phyloP scores from a whole-genome alignment of 2,888 invertebrate genomes.

The Pycnomerus fuliginosus region DNA sequence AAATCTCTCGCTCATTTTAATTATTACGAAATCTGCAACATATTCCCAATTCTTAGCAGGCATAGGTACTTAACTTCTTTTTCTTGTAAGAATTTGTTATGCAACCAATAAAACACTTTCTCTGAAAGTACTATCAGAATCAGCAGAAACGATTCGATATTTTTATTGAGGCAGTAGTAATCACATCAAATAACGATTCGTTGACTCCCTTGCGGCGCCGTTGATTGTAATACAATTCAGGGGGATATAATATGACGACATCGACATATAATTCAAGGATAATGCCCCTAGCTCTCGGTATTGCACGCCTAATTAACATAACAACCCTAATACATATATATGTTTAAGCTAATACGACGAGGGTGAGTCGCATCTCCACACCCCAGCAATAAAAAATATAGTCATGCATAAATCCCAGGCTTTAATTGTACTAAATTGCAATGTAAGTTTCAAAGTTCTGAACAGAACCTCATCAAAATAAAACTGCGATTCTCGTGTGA shows the following conservation, averaged over 20 bases:
- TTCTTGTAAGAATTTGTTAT: too few relatives aligned
- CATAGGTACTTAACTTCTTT: too few relatives aligned
- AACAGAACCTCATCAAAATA: too few relatives aligned
- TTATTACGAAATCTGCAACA: too few relatives aligned
- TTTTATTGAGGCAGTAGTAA: conserved; percentile 33
- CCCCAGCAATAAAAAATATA: conserved; percentile 40
- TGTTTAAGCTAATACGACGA: conserved; percentile 41
- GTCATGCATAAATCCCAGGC: too few relatives aligned
- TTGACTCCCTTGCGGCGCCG: conserved; percentile 31
- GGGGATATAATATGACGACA: conserved; percentile 34
- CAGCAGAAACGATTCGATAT: conserved; percentile 19
- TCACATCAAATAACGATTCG: conserved; percentile 40
- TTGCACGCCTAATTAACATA: conserved; percentile 27
- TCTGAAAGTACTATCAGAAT: too few relatives aligned
- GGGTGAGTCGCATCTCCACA: conserved; percentile 31
- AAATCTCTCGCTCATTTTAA: too few relatives aligned
- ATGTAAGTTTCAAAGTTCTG: too few relatives aligned
- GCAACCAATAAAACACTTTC: too few relatives aligned
- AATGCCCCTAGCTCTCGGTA: conserved; percentile 18
- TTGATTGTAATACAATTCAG: conserved; percentile 38
- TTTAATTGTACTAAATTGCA: too few relatives aligned
- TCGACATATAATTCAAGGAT: conserved; percentile 22
- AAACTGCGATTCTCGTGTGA: too few relatives aligned
- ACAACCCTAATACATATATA: conserved; percentile 38
- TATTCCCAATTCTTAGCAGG: too few relatives aligned